Conservation (phyloP, 1,140 invertebrate species). For the Bombus breviceps region DNA sequence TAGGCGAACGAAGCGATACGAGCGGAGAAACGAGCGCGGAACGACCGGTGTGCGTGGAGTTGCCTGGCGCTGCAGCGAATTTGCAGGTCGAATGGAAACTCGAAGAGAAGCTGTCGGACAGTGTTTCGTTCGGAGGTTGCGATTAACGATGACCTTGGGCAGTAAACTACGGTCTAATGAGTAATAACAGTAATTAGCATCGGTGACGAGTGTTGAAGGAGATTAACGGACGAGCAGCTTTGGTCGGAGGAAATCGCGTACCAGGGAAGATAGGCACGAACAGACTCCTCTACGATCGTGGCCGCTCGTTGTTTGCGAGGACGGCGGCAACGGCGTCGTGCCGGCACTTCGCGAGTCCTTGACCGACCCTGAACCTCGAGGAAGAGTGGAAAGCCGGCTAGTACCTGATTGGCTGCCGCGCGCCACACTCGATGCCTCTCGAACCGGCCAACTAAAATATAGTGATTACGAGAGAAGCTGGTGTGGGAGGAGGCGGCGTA, state of each 20-base stretch:
- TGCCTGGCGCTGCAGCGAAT: neutral
- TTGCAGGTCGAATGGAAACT: neutral
- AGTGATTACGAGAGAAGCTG: constrained; percentile 71
- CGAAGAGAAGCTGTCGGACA: neutral
- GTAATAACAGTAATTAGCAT: constrained; percentile 72
- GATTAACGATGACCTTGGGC: constrained; percentile 49
- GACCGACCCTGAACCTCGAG: constrained; percentile 78
- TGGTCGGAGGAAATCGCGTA: no score
- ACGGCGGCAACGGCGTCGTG: constrained; percentile 22
- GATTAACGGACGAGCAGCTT: constrained; percentile 47
- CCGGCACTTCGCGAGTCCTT: constrained; percentile 74
- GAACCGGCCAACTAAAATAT: constrained; percentile 74
- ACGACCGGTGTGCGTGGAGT: neutral
- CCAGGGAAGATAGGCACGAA: neutral
- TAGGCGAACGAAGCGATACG: neutral
- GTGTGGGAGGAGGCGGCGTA: constrained; percentile 52
- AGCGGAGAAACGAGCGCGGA: neutral
- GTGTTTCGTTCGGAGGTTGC: neutral
- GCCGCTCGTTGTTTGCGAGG: constrained; percentile 27
- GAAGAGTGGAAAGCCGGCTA: constrained; percentile 65
- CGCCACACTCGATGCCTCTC: constrained; percentile 72
- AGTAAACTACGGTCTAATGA: constrained; percentile 72
- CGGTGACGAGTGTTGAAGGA: constrained; percentile 56
- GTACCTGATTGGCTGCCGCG: constrained; percentile 69
- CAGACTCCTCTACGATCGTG: no score